These are phyloP conservation scores for Tanytarsus gracilentus DNA, from an alignment of 2,888 invertebrate genomes.

Conservation along the genomic window DNA sequence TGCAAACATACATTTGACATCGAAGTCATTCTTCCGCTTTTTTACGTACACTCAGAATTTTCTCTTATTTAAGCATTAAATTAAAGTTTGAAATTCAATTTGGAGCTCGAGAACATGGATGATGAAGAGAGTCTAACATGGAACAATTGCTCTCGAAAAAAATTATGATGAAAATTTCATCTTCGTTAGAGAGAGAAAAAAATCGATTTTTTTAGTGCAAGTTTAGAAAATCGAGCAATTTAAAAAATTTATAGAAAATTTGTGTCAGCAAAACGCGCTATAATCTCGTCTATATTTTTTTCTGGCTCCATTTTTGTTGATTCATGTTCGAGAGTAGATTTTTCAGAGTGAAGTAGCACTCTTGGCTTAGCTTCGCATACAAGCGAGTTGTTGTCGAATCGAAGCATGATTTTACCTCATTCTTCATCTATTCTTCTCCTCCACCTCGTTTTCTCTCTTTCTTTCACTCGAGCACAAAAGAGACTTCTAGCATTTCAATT, in stretches of 20 bases:
- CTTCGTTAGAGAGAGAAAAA: neutral
- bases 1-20: constrained; percentile 25
- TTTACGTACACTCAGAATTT: neutral
- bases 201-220: too few relatives aligned
- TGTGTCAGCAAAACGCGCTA: neutral
- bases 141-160: neutral
- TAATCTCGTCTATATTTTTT: neutral
- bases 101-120: neutral
- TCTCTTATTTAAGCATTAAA: constrained; percentile 7
- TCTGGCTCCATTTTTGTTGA: neutral
- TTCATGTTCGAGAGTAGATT: constrained; percentile 23
- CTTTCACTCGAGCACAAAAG: neutral
- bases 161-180: neutral
- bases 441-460: neutral
- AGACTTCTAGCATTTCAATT: neutral
- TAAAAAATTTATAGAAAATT: neutral
- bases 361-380: too few relatives aligned
- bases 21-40: neutral
- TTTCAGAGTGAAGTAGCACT: constrained; percentile 19
- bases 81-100: constrained; percentile 14
- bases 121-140: too few relatives aligned
- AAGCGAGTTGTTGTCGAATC: too few relatives aligned
- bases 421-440: neutral
- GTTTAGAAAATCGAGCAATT: too few relatives aligned
- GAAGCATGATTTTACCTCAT: constrained; percentile 18